Evolutionary conservation across 1,140 invertebrate genomes (phyloP).

Genomic region (Drosophila ogumai): DNA sequence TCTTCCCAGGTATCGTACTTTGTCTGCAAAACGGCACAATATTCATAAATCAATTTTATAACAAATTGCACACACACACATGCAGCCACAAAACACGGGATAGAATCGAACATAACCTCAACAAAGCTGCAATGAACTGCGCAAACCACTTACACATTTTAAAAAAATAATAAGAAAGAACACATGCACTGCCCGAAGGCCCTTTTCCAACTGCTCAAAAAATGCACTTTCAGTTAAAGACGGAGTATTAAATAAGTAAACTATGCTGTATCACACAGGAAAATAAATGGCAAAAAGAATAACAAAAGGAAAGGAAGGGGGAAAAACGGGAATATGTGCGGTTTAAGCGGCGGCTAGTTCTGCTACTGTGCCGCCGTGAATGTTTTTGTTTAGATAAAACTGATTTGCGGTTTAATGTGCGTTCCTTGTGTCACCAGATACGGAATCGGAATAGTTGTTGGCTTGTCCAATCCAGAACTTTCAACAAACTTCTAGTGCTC

Average conservation of each 20-base stretch:
- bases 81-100: constrained; percentile 8
- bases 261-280: constrained; percentile 9
- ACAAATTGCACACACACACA: constrained; percentile 6
- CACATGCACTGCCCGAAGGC: constrained; percentile 2
- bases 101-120: constrained; percentile 11
- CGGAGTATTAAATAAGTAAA: constrained; percentile 8
- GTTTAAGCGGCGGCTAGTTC: constrained; percentile 1
- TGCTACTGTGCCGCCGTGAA: background rate
- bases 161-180: background rate
- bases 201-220: background rate
- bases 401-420: constrained; percentile 11
- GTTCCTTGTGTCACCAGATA: constrained; percentile 9
- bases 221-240: background rate
- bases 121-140: background rate
- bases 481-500: background rate
- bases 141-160: background rate
- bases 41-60: constrained; percentile 1
- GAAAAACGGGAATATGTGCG: constrained; percentile 6
- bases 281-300: background rate
- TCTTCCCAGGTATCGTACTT: constrained; percentile 87
- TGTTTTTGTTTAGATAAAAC: constrained; percentile 22
- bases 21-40: constrained; percentile 47
- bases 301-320: background rate
- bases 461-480: background rate
- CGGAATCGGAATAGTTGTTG: constrained; percentile 1